Base-by-base conservation (phyloP, 2,888 invertebrate genomes). In the Empis livida region DNA sequence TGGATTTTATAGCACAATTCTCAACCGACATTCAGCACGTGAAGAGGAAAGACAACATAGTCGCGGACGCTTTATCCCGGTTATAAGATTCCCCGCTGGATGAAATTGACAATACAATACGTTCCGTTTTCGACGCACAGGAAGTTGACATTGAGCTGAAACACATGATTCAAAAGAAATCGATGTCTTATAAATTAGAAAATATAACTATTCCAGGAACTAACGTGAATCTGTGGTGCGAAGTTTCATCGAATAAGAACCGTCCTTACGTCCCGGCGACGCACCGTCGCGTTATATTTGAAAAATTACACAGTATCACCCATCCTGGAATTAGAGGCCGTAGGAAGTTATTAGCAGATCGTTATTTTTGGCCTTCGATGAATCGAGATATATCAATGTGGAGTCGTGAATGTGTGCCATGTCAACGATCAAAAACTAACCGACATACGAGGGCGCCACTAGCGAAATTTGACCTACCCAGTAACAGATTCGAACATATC, bases 311-410 rank as follows among this genome's bases (percentile, higher is more conserved):
- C 9, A 32, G 9, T 9, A 32, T 32, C 11, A 45, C 53, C 3
- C 55, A 42, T 41, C 55, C 56, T 1, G 54, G 56, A 15, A 51
- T 51, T 5, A 39, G 52, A 20, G 37, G 41, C 2, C 54, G 56
- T 10, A 16, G 11, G 13, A 54, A 48, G 23, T 38, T 57, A 3
- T 53, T 61, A 15, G 35, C 46, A 10, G 42, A 49, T n/a, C 49
- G 53, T 10, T 61, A 55, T 40, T 53, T 59, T 6, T 61, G 60
- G 59, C 59, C 59, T 2, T 35, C 14, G 1, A 55, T 62, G 51
- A 53, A 54, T 13, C 51, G 50, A 3, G 57, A 63, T 44, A 50
- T 60, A 31, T 43, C 45, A 8, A 23, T 49, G 13, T 64, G 62
- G 60, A 52, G 57, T 2, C 49, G 53, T 14, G 45, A 52, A 8